Conservation (phyloP, 2,113 vertebrate genomes). For the Paradisaea rubra region DNA sequence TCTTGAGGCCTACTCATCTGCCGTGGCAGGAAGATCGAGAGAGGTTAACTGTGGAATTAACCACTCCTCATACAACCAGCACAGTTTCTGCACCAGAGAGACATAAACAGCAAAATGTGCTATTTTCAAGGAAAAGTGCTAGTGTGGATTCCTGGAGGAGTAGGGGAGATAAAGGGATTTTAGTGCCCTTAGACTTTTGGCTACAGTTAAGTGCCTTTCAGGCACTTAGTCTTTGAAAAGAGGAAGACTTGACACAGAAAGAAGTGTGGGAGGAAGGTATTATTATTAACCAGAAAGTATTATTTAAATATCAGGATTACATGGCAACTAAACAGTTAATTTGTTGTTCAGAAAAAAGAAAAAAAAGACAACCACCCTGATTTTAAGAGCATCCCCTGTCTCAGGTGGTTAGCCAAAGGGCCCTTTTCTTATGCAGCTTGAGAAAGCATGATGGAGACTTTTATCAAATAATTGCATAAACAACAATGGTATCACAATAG, state of each 20-base stretch:
- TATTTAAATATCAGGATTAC: not conserved
- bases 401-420: not conserved
- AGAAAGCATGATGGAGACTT: not conserved
- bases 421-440: not conserved
- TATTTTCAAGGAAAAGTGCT: not conserved
- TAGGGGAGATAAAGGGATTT: not conserved
- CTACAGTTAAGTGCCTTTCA: not conserved
- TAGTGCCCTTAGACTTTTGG: not conserved
- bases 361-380: not conserved
- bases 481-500: not conserved
- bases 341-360: not conserved
- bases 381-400: not conserved
- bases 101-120: not conserved
- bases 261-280: not conserved
- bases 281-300: not conserved
- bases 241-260: not conserved
- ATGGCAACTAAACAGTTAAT: not conserved
- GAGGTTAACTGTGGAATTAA: conserved; percentile 41
- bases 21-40: not conserved
- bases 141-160: not conserved
- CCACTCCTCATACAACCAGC: not conserved
- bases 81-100: not conserved
- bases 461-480: not conserved
- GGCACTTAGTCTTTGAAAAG: not conserved
- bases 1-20: not conserved